Conservation (phyloP, 2,888 invertebrate species). For the Pseudeuparius sepicola region DNA sequence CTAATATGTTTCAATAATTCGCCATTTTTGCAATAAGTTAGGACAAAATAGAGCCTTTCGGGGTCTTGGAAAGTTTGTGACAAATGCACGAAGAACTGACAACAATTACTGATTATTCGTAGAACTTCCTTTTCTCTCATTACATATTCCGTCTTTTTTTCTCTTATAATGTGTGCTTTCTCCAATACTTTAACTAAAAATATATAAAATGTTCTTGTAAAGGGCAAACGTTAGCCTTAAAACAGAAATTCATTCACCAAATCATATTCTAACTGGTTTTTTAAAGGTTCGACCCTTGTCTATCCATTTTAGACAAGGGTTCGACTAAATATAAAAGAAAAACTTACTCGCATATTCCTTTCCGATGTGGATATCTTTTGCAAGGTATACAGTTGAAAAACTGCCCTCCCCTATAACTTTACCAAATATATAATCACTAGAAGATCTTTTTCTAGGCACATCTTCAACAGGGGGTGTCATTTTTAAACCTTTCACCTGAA, state of each 20-base stretch:
- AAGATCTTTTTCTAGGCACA: conserved; percentile 54
- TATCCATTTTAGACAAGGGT: no score
- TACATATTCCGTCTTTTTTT: conserved; percentile 88
- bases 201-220: no score
- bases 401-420: conserved; percentile 95
- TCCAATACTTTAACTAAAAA: conserved; percentile 94
- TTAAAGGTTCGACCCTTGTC: no score
- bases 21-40: conserved; percentile 90
- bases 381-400: conserved; percentile 90
- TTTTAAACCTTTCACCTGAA: conserved; percentile 10
- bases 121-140: conserved; percentile 91
- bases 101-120: conserved; percentile 66
- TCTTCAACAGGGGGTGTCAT: conserved; percentile 37
- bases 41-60: conserved; percentile 86
- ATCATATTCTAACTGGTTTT: conserved; percentile 19
- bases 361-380: conserved; percentile 80
- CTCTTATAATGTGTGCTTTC: conserved; percentile 84
- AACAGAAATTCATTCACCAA: conserved; percentile 18
- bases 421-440: conserved; percentile 90
- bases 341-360: conserved; percentile 91
- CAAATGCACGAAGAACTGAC: conserved; percentile 76
- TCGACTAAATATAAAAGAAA: no score
- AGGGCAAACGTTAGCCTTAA: no score
- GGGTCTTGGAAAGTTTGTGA: conserved; percentile 95
- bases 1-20: conserved; percentile 89